These are phyloP conservation scores for Dexiosoma caninum DNA, from an alignment of 2,888 invertebrate genomes.

Conservation along the genomic window DNA sequence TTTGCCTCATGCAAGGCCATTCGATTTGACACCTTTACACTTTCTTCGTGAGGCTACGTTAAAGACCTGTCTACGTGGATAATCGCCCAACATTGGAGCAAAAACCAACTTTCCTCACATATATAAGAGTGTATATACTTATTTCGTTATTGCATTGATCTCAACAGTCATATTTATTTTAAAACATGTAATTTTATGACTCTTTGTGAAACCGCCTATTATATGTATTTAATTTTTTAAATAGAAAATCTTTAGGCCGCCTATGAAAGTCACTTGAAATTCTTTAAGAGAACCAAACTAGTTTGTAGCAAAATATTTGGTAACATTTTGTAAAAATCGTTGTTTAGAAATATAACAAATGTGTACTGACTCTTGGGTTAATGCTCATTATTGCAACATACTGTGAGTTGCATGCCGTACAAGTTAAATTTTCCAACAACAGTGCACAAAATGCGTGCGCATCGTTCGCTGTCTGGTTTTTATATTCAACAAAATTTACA, in stretches of 20 bases:
- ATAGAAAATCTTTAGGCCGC: neutral
- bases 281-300: neutral
- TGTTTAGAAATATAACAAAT: neutral
- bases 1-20: too few relatives aligned
- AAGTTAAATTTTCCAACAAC: neutral
- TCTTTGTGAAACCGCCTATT: too few relatives aligned
- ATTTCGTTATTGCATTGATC: too few relatives aligned
- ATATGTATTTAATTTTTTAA: too few relatives aligned
- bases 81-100: too few relatives aligned
- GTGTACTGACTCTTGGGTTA: neutral
- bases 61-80: too few relatives aligned
- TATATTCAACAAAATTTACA: neutral
- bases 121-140: too few relatives aligned
- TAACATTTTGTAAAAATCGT: neutral
- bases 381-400: neutral
- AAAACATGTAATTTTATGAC: too few relatives aligned
- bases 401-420: neutral
- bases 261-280: constrained; percentile 37
- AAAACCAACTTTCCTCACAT: too few relatives aligned
- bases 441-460: neutral
- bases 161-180: too few relatives aligned
- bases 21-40: too few relatives aligned
- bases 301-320: neutral
- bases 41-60: too few relatives aligned
- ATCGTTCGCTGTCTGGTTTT: constrained; percentile 52